Conservation (phyloP, 1,140 invertebrate genomes). For the Venturia canescens region DNA sequence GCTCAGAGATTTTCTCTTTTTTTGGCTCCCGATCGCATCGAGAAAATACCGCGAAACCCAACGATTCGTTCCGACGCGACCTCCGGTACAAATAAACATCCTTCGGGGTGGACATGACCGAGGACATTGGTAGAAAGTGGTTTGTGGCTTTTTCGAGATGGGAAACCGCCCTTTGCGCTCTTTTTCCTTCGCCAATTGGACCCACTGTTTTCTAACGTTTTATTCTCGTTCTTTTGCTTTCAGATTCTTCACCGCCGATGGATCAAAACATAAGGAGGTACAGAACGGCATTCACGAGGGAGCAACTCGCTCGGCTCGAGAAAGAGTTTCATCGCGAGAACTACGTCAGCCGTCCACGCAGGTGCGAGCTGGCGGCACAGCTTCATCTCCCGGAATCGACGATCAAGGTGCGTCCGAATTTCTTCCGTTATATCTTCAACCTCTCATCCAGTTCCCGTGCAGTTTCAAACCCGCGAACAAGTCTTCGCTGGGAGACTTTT, state of each 20-base stretch:
- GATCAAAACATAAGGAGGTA: conserved; percentile 91
- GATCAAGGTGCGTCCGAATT: conserved; percentile 90
- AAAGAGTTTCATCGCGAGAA: conserved; percentile 98
- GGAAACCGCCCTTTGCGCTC: neutral
- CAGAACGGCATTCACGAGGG: conserved; percentile 97
- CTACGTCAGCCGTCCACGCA: conserved; percentile 95
- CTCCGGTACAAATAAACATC: neutral
- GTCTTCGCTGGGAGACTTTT: neutral
- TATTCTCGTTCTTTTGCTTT: conserved; percentile 16
- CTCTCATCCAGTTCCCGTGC: neutral
- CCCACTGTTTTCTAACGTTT: no score
- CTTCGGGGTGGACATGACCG: neutral
- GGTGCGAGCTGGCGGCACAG: conserved; percentile 96
- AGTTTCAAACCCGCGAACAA: neutral
- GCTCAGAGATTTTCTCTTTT: conserved; percentile 8
- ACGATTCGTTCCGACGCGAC: neutral
- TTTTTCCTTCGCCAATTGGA: conserved; percentile 38
- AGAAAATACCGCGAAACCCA: conserved; percentile 3
- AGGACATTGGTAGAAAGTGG: neutral
- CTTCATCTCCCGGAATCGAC: conserved; percentile 97
- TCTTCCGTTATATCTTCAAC: conserved; percentile 5
- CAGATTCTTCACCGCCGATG: conserved; percentile 61
- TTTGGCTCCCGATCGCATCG: neutral
- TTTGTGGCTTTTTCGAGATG: neutral
- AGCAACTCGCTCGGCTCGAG: conserved; percentile 95